Conservation (phyloP, 2,888 invertebrate genomes). For the Trichopria drosophilae region DNA sequence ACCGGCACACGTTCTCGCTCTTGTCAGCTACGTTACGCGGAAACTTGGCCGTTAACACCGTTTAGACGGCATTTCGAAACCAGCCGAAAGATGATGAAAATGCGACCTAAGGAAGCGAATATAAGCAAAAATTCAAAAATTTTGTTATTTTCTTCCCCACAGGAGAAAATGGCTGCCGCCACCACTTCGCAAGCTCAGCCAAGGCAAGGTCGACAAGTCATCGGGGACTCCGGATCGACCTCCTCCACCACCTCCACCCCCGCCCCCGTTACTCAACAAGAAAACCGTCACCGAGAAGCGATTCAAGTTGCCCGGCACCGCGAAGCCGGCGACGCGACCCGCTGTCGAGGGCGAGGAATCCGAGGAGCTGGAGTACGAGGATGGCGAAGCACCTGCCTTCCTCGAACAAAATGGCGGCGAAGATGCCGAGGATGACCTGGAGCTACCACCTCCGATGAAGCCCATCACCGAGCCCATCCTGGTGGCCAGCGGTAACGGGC, state of each 20-base stretch:
- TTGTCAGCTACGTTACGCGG: conserved; percentile 25
- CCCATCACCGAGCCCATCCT: conserved; percentile 78
- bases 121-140: too few species aligned
- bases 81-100: too few species aligned
- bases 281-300: conserved; percentile 83
- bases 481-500: conserved; percentile 54
- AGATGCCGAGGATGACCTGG: conserved; percentile 79
- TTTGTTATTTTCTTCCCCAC: conserved; percentile 47
- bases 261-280: conserved; percentile 66
- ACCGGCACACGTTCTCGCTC: conserved; percentile 11
- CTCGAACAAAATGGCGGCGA: conserved; percentile 66
- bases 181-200: conserved; percentile 83
- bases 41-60: conserved; percentile 24
- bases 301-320: conserved; percentile 68
- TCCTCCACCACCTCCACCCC: conserved; percentile 36
- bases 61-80: too few species aligned
- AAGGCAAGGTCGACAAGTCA: conserved; percentile 81
- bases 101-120: too few species aligned
- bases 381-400: conserved; percentile 30
- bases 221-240: conserved; percentile 52
- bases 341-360: conserved; percentile 41
- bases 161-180: conserved; percentile 90
- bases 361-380: conserved; percentile 20
- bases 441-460: conserved; percentile 94
- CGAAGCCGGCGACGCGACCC: conserved; percentile 56